phyloP scores from a whole-genome alignment of 2,888 invertebrate genomes.

The Ennomos erosarius region DNA sequence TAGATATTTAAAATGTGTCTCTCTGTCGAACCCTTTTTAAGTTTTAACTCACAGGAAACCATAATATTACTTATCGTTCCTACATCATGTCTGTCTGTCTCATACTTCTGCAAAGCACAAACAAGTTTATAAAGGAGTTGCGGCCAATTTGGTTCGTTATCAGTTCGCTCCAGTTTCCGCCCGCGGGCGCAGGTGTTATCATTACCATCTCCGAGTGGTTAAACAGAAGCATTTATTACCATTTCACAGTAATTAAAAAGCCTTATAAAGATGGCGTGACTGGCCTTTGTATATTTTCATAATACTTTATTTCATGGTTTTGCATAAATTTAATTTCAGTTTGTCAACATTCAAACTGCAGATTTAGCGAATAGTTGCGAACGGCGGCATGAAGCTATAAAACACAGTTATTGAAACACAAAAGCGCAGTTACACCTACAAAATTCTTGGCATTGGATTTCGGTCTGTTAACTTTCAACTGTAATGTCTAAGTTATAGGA shows the following conservation, averaged over 20 bases:
- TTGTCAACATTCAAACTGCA: background rate
- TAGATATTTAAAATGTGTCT: no score
- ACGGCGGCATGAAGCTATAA: slow-evolving; percentile 4
- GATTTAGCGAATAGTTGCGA: background rate
- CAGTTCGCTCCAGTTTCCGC: slow-evolving; percentile 19
- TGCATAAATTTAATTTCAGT: background rate
- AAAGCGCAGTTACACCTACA: slow-evolving; percentile 2
- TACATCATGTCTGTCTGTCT: no score
- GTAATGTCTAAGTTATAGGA: slow-evolving; percentile 8
- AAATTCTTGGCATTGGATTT: background rate
- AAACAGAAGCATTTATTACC: background rate
- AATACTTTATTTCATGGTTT: background rate
- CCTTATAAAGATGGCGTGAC: no score
- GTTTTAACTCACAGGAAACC: no score
- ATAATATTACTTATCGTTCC: no score
- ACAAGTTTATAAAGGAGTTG: slow-evolving; percentile 16
- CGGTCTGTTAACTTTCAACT: background rate
- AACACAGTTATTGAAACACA: slow-evolving; percentile 1
- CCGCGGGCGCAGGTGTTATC: no score
- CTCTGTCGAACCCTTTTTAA: no score
- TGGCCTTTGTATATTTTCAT: no score
- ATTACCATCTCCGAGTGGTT: no score
- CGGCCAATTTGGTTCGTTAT: slow-evolving; percentile 7
- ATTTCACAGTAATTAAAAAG: no score
- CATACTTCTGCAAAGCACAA: slow-evolving; percentile 14